These are phyloP conservation scores for Zaprionus nigranus DNA, from an alignment of 1,140 invertebrate species.

Conservation along the genomic window DNA sequence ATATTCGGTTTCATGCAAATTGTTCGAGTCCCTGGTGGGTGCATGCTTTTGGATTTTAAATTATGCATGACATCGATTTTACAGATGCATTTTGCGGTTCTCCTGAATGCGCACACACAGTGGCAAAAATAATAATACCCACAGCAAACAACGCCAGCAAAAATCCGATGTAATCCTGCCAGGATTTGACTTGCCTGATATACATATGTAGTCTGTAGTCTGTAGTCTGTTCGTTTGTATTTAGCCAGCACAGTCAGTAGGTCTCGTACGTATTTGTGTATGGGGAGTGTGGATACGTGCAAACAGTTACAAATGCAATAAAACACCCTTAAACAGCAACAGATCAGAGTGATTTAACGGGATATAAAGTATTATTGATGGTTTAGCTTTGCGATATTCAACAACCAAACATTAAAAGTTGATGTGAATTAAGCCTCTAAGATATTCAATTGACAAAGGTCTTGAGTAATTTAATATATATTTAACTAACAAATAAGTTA, in stretches of 20 bases:
- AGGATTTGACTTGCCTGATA: slow-evolving; percentile 65
- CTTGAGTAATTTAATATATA: too few species aligned
- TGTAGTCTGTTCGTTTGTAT: slow-evolving; percentile 1
- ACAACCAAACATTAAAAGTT: neutral
- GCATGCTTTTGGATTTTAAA: slow-evolving; percentile 50
- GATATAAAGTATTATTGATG: slow-evolving; percentile 2
- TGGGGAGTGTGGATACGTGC: neutral
- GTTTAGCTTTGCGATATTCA: neutral
- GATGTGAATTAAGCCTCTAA: too few species aligned
- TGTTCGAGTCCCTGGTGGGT: neutral
- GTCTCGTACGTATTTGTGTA: neutral
- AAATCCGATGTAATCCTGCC: slow-evolving; percentile 71
- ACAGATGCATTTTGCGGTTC: slow-evolving; percentile 71
- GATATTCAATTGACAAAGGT: too few species aligned
- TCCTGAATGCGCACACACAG: slow-evolving; percentile 46
- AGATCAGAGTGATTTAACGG: neutral
- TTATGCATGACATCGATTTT: slow-evolving; percentile 79
- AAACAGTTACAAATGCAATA: slow-evolving; percentile 17
- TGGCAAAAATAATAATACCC: slow-evolving; percentile 56
- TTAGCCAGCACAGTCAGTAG: slow-evolving; percentile 6
- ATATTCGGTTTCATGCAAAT: slow-evolving; percentile 6
- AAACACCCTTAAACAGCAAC: neutral
- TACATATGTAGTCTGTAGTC: neutral
- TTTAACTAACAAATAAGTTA: too few species aligned
- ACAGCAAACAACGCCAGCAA: slow-evolving; percentile 58